Evolutionary conservation across 2,888 invertebrate genomes (phyloP), one percentile per base, ranked within the genome.

Genomic region (Hirudinaria manillensis): DNA sequence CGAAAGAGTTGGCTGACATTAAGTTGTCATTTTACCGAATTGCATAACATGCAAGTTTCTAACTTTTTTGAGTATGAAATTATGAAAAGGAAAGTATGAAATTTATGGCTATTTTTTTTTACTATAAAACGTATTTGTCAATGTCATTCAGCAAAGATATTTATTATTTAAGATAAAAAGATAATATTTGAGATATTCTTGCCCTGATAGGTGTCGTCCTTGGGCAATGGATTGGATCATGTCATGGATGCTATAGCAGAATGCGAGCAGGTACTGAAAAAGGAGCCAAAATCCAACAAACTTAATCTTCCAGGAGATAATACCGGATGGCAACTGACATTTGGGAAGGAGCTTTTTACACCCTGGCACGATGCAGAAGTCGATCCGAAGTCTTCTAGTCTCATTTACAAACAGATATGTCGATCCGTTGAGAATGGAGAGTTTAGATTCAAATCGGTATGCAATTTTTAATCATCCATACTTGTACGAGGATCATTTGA

Each of bases 221-320:
- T 80, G 19, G 80, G 80, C 61, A 78, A 78, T 70, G 80, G 80
- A 53, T 65, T 77, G 24, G 80, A 80, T 73, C 80, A 80, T 73
- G 78, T 80, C 70, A 80, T 80, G 80, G 80, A 80, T 73, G 80
- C 80, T 32, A 79, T 80, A n/a, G 76, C 78, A 3, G 80, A 80
- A 74, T 80, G 80, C 68, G 80, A 80, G 66, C 80, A 80, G 77
- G 72, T 79, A 13, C 67, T 77, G 70, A 32, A 27, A 51, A 55
- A 56, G n/a, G 68, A 68, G 13, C n/a, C 68, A 68, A 29, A 16
- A 36, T 2, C 32, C 4, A 29, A 10, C 7, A 45, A 10, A 45
- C 13, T 10, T 10, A 45, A 7, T 45, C 13, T 16, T 10, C 16
- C 45, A 45, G 45, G 45, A 10, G 45, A 45, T 16, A 45, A 45